These are phyloP conservation scores for Halcyon malimbica DNA, from an alignment of 2,113 vertebrate genomes.

Conservation along the genomic window DNA sequence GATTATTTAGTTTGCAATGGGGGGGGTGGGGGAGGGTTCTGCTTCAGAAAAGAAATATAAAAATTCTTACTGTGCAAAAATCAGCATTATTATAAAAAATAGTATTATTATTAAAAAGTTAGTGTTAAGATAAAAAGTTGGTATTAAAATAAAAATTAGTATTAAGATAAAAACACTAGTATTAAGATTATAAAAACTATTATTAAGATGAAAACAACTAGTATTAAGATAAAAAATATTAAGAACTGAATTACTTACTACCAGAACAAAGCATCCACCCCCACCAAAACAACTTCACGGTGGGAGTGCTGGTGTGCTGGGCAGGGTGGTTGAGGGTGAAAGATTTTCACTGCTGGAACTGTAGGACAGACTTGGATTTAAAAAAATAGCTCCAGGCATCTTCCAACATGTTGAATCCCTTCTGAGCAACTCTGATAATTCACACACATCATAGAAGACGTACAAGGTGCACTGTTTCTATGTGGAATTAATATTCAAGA, in stretches of 20 bases:
- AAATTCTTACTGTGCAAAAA: background rate
- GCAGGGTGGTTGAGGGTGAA: background rate
- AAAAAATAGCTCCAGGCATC: background rate
- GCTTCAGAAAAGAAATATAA: background rate
- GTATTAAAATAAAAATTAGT: too few relatives aligned
- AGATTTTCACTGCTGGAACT: background rate
- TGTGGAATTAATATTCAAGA: background rate
- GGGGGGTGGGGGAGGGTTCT: background rate
- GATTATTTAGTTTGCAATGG: background rate
- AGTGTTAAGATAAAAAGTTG: too few relatives aligned
- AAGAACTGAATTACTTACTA: background rate
- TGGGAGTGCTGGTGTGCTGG: background rate
- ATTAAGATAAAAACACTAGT: too few relatives aligned
- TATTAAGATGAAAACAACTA: too few relatives aligned
- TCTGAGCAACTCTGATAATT: background rate
- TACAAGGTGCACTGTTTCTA: rapidly evolving
- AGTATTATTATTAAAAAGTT: background rate
- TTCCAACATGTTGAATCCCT: background rate
- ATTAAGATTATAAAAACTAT: background rate
- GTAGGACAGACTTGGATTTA: background rate
- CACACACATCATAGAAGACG: background rate
- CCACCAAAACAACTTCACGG: background rate
- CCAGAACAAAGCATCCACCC: background rate
- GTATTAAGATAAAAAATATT: background rate
- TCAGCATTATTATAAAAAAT: too few relatives aligned